Conservation (phyloP, 2,113 vertebrate genomes). For the Pleuronectes platessa region DNA sequence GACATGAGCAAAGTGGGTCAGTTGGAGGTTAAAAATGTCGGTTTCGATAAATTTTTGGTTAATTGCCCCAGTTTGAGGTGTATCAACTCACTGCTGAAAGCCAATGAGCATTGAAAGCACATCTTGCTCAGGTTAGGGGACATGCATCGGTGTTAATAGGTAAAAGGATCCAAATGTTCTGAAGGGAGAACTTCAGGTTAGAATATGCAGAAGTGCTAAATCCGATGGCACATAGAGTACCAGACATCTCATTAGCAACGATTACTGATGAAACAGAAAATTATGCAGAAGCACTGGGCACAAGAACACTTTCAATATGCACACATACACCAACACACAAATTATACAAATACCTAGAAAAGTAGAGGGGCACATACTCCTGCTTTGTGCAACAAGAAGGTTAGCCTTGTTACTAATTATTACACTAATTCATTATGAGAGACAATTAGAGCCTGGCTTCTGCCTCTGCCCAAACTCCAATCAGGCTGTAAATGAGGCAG, state of each 20-base stretch:
- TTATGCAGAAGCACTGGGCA: conserved; percentile 46
- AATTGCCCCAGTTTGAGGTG: not conserved
- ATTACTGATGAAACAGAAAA: conserved; percentile 71
- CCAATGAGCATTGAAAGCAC: conserved; percentile 9
- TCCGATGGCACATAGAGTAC: conserved; percentile 50
- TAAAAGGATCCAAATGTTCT: conserved; percentile 29
- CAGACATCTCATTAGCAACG: conserved; percentile 72
- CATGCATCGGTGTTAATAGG: conserved; percentile 4
- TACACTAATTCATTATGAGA: conserved; percentile 79
- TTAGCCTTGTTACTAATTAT: conserved; percentile 79
- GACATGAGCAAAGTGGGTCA: no score
- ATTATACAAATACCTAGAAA: conserved; percentile 44
- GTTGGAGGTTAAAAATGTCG: no score
- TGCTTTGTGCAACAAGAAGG: conserved; percentile 63
- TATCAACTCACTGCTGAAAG: conserved; percentile 20
- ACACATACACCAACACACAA: not conserved
- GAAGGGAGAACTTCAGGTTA: conserved; percentile 40
- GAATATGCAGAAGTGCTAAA: conserved; percentile 47
- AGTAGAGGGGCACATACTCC: conserved; percentile 18
- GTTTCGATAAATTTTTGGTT: no score
- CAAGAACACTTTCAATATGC: conserved; percentile 16
- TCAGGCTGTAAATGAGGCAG: conserved; percentile 80
- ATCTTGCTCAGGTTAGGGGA: not conserved
- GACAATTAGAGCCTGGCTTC: conserved; percentile 75
- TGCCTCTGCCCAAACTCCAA: conserved; percentile 70